Evolutionary conservation across 2,113 vertebrate species (phyloP).

Genomic region (Tragelaphus imberbis): DNA sequence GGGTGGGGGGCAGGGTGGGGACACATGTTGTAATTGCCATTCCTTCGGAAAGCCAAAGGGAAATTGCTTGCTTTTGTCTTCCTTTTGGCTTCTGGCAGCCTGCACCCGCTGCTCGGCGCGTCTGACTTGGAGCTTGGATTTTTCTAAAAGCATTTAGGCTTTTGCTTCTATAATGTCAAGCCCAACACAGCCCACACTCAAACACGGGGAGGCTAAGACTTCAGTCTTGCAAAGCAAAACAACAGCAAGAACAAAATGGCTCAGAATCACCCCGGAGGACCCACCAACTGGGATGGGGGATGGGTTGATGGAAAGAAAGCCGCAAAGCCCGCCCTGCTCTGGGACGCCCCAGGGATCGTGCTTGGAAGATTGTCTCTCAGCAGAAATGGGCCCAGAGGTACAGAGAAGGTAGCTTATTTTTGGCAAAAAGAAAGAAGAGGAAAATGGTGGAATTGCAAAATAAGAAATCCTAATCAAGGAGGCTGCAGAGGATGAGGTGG

Average conservation of each 20-base stretch:
- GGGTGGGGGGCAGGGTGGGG: background rate
- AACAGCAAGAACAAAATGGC: background rate
- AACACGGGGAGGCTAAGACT: background rate
- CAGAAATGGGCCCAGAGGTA: background rate
- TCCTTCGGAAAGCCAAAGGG: background rate
- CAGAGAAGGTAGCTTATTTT: background rate
- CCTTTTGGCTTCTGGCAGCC: background rate
- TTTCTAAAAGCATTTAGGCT: background rate
- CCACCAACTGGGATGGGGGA: background rate
- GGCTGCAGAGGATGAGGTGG: background rate
- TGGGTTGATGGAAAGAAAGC: background rate
- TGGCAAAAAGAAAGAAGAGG: background rate
- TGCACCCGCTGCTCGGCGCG: background rate
- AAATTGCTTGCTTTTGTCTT: background rate
- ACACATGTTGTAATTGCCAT: background rate
- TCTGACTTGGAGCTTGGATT: background rate
- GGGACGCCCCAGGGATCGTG: background rate
- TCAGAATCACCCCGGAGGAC: background rate
- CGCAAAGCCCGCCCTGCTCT: fast-evolving
- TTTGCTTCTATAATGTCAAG: background rate
- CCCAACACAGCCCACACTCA: background rate
- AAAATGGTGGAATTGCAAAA: background rate
- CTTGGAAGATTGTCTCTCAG: background rate
- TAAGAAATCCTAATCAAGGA: background rate
- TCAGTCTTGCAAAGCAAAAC: background rate